Conservation (phyloP, 2,113 vertebrate genomes). For the Stictonetta naevosa region DNA sequence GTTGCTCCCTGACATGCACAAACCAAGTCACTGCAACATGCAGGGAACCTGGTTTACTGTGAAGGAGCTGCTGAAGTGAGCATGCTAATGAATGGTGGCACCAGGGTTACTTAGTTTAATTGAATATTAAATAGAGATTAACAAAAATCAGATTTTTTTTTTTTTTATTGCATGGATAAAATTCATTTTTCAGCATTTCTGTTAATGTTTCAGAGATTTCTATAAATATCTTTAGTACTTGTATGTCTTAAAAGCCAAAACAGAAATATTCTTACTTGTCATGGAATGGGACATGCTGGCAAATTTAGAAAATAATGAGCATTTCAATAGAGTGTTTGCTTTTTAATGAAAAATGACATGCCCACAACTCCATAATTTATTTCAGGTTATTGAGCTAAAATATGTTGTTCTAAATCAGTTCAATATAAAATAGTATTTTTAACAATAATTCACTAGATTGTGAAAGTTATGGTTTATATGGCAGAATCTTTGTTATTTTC, state of each 20-base stretch:
- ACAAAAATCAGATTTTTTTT: not conserved
- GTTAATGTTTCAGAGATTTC: not conserved
- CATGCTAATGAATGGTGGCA: not conserved
- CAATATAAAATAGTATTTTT: not conserved
- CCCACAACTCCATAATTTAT: not conserved
- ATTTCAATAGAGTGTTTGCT: not conserved
- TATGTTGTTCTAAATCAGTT: not conserved
- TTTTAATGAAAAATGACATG: not conserved
- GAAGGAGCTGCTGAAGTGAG: not conserved
- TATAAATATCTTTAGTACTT: not conserved
- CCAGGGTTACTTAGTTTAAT: not conserved
- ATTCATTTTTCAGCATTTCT: not conserved
- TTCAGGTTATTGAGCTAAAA: not conserved
- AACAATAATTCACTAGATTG: not conserved
- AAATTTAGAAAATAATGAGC: not conserved
- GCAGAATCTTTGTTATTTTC: not conserved
- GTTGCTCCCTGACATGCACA: not conserved
- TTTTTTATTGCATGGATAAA: not conserved
- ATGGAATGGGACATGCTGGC: not conserved
- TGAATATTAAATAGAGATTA: not conserved
- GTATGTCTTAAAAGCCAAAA: not conserved
- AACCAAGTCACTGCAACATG: fast-evolving
- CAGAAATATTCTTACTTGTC: not conserved
- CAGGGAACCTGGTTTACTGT: not conserved
- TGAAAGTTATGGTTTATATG: not conserved